Conservation (phyloP, 2,113 vertebrate species). For the Hippocampus comes region DNA sequence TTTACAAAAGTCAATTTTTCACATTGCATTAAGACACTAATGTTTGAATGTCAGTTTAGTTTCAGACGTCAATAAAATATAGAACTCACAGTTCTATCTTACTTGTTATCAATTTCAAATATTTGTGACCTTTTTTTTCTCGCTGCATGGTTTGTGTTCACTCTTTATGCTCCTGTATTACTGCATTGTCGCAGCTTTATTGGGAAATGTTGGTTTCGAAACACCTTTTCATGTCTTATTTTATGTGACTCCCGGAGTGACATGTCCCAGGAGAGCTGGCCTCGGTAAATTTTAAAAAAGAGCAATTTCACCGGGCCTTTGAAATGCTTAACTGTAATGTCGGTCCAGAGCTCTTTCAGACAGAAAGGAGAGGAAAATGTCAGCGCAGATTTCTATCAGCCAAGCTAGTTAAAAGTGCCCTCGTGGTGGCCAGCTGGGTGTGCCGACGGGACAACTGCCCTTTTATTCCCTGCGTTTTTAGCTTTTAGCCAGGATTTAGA, state of each 20-base stretch:
- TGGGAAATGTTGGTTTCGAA: conserved; percentile 20
- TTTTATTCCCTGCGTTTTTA: conserved; percentile 27
- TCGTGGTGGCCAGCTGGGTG: conserved; percentile 52
- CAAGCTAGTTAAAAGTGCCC: conserved; percentile 44
- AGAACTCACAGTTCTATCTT: too few relatives aligned
- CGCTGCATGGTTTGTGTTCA: neutral
- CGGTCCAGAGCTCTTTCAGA: conserved; percentile 53
- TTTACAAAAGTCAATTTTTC: too few relatives aligned
- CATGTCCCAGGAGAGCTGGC: conserved; percentile 21
- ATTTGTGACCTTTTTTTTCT: too few relatives aligned
- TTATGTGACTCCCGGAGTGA: conserved; percentile 18
- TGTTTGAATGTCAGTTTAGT: too few relatives aligned
- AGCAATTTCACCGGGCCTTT: conserved; percentile 59
- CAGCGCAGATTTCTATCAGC: conserved; percentile 69
- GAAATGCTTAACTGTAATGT: conserved; percentile 55
- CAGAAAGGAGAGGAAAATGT: conserved; percentile 67
- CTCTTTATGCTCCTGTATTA: conserved; percentile 3
- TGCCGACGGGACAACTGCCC: conserved; percentile 45
- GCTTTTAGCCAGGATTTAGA: conserved; percentile 24
- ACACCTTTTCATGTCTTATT: conserved; percentile 41
- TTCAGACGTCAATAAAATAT: too few relatives aligned
- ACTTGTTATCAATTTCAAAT: too few relatives aligned
- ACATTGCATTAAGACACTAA: too few relatives aligned
- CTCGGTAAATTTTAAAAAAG: conserved; percentile 44
- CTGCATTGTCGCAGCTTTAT: conserved; percentile 20